phyloP scores from a whole-genome alignment of 2,113 vertebrate species.

The Strix aluco region DNA sequence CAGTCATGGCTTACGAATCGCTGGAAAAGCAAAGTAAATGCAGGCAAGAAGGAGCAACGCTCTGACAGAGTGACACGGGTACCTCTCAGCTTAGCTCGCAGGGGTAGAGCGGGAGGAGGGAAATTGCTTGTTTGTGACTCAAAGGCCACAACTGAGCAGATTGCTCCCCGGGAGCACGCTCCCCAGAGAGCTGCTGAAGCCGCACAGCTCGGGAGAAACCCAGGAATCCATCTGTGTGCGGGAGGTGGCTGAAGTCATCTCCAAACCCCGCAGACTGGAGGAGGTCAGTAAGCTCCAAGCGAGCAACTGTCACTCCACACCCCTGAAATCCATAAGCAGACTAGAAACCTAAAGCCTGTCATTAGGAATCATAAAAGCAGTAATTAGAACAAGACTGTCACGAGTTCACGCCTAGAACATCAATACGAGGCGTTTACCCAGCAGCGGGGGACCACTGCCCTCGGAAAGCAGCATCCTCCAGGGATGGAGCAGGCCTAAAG shows the following conservation, averaged over 20 bases:
- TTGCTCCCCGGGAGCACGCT: neutral
- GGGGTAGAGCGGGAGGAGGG: neutral
- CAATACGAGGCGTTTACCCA: neutral
- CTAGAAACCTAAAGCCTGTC: constrained; percentile 23
- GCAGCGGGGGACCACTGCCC: neutral
- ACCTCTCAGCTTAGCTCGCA: neutral
- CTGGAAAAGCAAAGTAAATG: neutral
- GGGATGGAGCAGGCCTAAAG: neutral
- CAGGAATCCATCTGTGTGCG: neutral
- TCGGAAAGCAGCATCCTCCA: neutral
- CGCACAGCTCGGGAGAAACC: neutral
- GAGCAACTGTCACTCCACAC: constrained; percentile 13
- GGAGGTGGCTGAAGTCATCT: neutral
- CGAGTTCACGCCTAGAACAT: neutral
- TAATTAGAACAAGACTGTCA: constrained; percentile 15
- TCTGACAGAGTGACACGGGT: neutral
- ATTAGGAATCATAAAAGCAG: constrained; percentile 49
- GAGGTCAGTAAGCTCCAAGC: neutral
- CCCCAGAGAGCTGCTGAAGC: neutral
- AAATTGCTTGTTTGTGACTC: neutral
- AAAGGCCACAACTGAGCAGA: neutral
- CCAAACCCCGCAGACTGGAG: neutral
- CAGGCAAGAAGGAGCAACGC: neutral
- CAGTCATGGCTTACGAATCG: neutral
- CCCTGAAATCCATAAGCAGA: constrained; percentile 24